A percentile compares a stretch with the other conserved stretches of the same genome.
Conservation (phyloP, 2,113 vertebrate species). For the Scytalopus superciliaris region DNA sequence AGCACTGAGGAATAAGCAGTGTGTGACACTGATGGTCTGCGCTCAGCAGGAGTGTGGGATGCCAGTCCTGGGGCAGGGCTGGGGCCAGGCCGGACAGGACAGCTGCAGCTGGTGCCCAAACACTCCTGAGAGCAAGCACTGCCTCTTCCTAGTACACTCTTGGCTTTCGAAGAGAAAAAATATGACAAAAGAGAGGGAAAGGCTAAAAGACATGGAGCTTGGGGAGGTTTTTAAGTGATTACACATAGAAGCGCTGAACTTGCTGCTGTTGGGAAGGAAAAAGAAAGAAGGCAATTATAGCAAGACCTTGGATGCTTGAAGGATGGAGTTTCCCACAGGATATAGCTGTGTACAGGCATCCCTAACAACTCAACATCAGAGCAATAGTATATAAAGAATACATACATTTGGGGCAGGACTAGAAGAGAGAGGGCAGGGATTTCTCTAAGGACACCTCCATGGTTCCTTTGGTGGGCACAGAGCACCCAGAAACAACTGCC, state of each 20-base stretch:
- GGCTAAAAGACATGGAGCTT: neutral
- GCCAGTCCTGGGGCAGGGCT: neutral
- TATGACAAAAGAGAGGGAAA: neutral
- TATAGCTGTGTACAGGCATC: neutral
- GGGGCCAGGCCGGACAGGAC: neutral
- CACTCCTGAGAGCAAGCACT: neutral
- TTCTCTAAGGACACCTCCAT: neutral
- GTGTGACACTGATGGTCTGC: accelerated
- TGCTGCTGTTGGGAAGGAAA: neutral
- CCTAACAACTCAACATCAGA: neutral
- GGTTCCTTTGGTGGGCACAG: neutral
- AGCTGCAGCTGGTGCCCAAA: neutral
- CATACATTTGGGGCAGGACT: neutral
- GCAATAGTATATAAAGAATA: neutral
- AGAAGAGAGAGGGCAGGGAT: neutral
- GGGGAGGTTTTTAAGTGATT: neutral
- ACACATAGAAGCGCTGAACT: neutral
- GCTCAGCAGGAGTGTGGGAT: accelerated
- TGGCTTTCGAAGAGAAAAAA: neutral
- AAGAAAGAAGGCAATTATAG: neutral
- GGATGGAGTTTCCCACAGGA: neutral
- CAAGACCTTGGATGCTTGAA: neutral
- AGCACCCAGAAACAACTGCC: neutral
- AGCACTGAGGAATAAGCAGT: neutral
- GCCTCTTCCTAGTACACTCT: neutral